phyloP scores from a whole-genome alignment of 2,888 invertebrate genomes.

The Sesamia inferens region DNA sequence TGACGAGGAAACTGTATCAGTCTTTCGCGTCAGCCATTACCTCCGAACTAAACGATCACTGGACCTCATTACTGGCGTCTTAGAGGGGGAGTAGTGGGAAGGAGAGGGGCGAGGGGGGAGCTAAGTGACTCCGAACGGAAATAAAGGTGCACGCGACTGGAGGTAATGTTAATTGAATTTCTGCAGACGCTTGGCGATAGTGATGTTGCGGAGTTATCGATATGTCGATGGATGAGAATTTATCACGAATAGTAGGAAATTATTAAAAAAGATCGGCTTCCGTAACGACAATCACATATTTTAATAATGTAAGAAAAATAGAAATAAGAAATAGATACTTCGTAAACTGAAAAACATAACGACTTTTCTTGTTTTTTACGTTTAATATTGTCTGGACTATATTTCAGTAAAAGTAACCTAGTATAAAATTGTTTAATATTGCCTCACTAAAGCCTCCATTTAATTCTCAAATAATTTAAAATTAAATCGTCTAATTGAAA shows the following conservation, averaged over 20 bases:
- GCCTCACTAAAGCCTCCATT: too few relatives aligned
- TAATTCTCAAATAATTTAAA: background rate
- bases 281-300: too few relatives aligned
- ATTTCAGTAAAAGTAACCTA: background rate
- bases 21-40: constrained; percentile 87
- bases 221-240: constrained; percentile 50
- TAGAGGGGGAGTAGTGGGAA: constrained; percentile 59
- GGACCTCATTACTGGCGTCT: constrained; percentile 89
- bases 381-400: background rate
- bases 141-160: constrained; percentile 90
- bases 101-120: constrained; percentile 47
- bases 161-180: constrained; percentile 91
- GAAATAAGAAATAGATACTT: background rate
- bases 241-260: background rate
- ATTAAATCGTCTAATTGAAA: constrained; percentile 11
- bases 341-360: background rate
- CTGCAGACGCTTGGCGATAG: constrained; percentile 85
- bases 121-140: constrained; percentile 90
- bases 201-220: constrained; percentile 64
- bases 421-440: background rate
- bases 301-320: background rate
- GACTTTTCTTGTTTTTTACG: background rate
- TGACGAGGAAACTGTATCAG: constrained; percentile 68
- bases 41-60: constrained; percentile 88
- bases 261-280: background rate